phyloP scores from a whole-genome alignment of 1,140 invertebrate genomes.

The Zaprionus ghesquierei region DNA sequence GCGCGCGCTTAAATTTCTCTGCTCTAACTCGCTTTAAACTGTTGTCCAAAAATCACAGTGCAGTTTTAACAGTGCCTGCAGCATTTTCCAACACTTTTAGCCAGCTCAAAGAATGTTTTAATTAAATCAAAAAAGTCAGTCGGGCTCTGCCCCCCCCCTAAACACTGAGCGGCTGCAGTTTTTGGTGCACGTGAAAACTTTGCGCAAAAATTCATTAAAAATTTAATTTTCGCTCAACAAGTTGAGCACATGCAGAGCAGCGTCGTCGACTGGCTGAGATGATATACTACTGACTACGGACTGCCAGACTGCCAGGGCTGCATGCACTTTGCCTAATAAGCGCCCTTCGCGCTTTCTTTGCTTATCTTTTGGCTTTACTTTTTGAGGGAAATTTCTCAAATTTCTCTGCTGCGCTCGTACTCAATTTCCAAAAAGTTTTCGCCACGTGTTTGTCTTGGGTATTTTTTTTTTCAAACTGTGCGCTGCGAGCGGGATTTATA shows the following conservation, averaged over 20 bases:
- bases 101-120: constrained; percentile 72
- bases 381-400: not conserved
- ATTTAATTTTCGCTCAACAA: constrained; percentile 79
- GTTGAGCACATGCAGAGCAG: constrained; percentile 65
- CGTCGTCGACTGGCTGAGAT: not conserved
- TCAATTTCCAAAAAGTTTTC: not conserved
- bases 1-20: not conserved
- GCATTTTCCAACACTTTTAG: constrained; percentile 66
- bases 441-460: too few relatives aligned
- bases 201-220: constrained; percentile 72
- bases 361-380: constrained; percentile 11
- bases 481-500: constrained; percentile 14
- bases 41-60: constrained; percentile 12
- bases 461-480: not conserved
- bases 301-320: constrained; percentile 8
- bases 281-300: not conserved
- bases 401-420: not conserved
- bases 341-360: not conserved
- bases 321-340: constrained; percentile 74
- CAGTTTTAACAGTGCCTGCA: constrained; percentile 42
- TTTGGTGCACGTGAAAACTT: constrained; percentile 59
- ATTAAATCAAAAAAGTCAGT: constrained; percentile 73
- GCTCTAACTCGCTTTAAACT: constrained; percentile 15
- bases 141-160: not conserved
- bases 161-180: not conserved